Evolutionary conservation across 2,888 invertebrate species (phyloP).

Genomic region (Gnatocerus cornutus): DNA sequence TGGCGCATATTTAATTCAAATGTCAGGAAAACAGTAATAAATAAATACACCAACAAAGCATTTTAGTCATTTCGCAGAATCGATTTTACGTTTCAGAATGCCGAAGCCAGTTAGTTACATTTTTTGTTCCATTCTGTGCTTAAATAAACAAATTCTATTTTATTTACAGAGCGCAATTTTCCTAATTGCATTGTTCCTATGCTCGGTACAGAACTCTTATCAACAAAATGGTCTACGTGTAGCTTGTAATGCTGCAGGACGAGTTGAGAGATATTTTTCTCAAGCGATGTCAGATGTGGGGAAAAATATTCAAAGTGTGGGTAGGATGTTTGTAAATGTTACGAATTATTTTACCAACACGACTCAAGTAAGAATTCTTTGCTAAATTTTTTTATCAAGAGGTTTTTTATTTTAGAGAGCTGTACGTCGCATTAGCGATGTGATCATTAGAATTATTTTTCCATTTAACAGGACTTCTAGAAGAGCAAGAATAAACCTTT

Average conservation of each 20-base stretch:
- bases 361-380: too few species aligned
- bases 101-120: background rate
- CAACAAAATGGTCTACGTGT: background rate
- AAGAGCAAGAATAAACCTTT: background rate
- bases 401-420: slow-evolving; percentile 2
- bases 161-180: background rate
- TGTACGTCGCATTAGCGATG: background rate
- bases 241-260: background rate
- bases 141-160: background rate
- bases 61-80: slow-evolving; percentile 2
- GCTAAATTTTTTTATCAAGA: background rate
- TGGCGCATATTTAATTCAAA: background rate
- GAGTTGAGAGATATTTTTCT: background rate
- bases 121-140: background rate
- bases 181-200: background rate
- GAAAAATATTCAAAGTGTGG: background rate
- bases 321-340: background rate
- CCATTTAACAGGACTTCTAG: background rate
- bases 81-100: background rate
- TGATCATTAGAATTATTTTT: background rate
- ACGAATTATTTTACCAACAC: background rate
- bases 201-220: background rate
- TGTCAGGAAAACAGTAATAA: background rate
- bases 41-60: background rate
- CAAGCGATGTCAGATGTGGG: background rate